phyloP scores from a whole-genome alignment of 2,113 vertebrate species.

The Acrocephalus arundinaceus region DNA sequence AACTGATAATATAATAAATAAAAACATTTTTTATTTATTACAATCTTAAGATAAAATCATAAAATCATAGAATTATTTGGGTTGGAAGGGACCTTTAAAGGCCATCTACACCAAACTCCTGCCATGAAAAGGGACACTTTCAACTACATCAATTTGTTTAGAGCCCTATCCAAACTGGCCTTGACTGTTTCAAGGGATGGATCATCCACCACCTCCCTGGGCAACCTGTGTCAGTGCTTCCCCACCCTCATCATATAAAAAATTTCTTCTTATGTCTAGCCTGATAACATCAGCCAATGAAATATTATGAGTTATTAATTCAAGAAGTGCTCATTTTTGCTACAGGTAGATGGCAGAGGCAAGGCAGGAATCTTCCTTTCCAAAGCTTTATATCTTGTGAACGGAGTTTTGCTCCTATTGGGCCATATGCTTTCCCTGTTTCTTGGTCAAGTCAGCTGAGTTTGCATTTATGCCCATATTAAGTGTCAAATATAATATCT shows the following conservation, averaged over 20 bases:
- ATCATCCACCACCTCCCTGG: too few species aligned
- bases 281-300: not conserved
- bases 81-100: not conserved
- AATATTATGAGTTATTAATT: not conserved
- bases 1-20: not conserved
- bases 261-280: not conserved
- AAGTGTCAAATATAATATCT: not conserved
- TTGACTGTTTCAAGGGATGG: not conserved
- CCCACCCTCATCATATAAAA: not conserved
- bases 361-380: not conserved
- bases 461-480: not conserved
- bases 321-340: not conserved
- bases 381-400: not conserved
- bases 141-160: not conserved
- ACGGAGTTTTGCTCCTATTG: not conserved
- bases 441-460: not conserved
- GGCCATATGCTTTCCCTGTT: not conserved
- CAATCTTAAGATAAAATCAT: not conserved
- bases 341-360: not conserved
- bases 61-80: not conserved
- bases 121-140: not conserved
- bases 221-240: not conserved
- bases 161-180: fast-evolving
- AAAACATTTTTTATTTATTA: not conserved
- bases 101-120: not conserved